Evolutionary conservation across 2,113 vertebrate genomes (phyloP).

Genomic region (Onychostruthus taczanowskii): DNA sequence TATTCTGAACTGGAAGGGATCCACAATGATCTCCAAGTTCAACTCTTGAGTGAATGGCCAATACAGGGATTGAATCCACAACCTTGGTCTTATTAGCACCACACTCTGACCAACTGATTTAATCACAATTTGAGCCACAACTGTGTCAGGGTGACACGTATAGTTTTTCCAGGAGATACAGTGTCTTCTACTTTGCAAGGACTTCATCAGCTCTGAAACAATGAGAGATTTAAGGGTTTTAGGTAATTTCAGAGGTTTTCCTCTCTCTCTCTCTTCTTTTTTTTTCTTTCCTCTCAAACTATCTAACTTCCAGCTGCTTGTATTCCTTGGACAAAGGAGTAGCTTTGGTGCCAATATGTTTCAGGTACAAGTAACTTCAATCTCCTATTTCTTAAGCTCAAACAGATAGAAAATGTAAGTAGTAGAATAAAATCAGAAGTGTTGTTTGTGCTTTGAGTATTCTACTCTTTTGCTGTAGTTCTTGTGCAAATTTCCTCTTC

Average conservation of each 20-base stretch:
- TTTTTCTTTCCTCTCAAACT: background rate
- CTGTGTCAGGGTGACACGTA: background rate
- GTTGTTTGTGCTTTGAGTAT: background rate
- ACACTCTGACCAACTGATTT: background rate
- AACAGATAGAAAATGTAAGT: background rate
- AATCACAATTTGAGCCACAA: background rate
- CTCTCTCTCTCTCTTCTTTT: background rate
- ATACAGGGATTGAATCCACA: background rate
- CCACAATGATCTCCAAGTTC: background rate
- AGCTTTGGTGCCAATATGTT: background rate
- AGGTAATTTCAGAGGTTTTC: background rate
- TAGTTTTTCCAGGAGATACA: background rate
- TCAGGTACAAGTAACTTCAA: background rate
- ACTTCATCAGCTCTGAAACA: background rate
- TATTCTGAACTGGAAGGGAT: background rate
- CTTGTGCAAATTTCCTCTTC: background rate
- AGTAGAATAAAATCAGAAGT: background rate
- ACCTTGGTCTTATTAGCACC: background rate
- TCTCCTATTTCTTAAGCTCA: background rate
- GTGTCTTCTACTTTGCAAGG: background rate
- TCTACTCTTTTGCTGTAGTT: background rate
- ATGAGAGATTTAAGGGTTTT: background rate
- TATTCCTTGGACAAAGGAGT: background rate
- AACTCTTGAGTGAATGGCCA: background rate
- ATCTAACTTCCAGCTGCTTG: background rate